Percentiles rank a stretch among this genome's conserved stretches.
Conservation (phyloP, 1,140 invertebrate genomes). For the Patella vulgata region DNA sequence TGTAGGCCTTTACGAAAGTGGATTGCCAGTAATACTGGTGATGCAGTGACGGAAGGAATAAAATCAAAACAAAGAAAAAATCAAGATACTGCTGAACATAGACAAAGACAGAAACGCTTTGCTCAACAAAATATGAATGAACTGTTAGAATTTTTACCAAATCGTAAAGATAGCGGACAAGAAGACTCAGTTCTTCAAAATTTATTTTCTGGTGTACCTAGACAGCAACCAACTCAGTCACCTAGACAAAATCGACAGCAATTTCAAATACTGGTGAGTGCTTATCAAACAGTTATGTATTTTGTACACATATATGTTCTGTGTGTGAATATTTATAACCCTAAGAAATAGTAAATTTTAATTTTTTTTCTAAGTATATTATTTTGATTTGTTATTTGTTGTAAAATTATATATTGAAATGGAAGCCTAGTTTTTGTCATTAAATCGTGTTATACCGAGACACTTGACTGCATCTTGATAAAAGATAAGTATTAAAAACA, state of each 20-base stretch:
- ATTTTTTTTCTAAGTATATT: background rate
- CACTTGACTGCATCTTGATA: no score
- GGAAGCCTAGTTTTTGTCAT: background rate
- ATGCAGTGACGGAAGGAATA: background rate
- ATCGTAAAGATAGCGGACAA: constrained; percentile 14
- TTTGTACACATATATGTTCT: no score
- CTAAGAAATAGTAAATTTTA: no score
- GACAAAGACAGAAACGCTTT: constrained; percentile 40
- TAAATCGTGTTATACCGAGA: background rate
- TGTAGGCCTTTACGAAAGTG: constrained; percentile 18
- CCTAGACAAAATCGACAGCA: constrained; percentile 33
- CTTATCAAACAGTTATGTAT: no score
- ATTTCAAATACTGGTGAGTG: constrained; percentile 38
- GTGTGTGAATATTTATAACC: background rate
- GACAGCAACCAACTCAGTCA: constrained; percentile 18
- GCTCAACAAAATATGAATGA: constrained; percentile 40
- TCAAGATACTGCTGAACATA: background rate
- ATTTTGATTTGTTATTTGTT: background rate
- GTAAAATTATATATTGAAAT: constrained; percentile 1
- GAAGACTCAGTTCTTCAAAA: constrained; percentile 11
- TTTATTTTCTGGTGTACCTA: background rate
- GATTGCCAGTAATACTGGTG: constrained; percentile 1
- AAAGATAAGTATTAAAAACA: no score
- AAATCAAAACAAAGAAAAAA: constrained; percentile 12
- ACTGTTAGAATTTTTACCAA: constrained; percentile 40